These are phyloP conservation scores for Sarcoramphus papa DNA, from an alignment of 2,797 vertebrate genomes.

Conservation along the genomic window DNA sequence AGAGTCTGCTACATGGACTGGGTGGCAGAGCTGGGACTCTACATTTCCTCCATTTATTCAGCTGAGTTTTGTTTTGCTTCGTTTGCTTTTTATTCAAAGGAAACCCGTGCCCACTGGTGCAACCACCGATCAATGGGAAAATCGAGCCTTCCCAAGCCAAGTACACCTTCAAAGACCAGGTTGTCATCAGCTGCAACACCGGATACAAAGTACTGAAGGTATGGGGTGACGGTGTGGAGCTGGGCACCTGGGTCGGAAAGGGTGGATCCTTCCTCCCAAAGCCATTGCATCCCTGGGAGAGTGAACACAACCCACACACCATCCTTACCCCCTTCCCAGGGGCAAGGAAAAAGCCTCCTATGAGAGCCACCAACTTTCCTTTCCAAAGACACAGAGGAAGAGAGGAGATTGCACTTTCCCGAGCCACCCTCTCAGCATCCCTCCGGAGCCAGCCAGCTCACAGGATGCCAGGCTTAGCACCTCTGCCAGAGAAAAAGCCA, in stretches of 20 bases:
- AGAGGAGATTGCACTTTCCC: not conserved
- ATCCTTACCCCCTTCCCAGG: not conserved
- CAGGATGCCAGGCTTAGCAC: not conserved
- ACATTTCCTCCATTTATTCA: not conserved
- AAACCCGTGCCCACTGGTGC: constrained; percentile 77
- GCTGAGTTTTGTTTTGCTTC: not conserved
- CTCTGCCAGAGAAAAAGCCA: not conserved
- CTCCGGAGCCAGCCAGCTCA: not conserved
- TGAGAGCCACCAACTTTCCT: not conserved
- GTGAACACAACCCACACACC: not conserved
- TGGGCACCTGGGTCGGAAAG: not conserved
- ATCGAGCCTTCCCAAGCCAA: constrained; percentile 83
- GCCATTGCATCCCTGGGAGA: not conserved
- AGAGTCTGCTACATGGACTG: not conserved
- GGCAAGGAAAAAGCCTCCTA: not conserved
- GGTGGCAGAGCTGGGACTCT: not conserved
- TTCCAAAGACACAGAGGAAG: not conserved
- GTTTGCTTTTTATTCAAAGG: constrained; percentile 69
- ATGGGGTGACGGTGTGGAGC: not conserved
- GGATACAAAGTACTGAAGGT: constrained; percentile 88
- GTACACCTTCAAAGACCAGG: constrained; percentile 90
- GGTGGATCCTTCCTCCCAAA: not conserved
- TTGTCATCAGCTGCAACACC: constrained; percentile 84
- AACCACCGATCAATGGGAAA: constrained; percentile 74
- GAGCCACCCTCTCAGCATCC: not conserved